Evolutionary conservation across 2,113 vertebrate species (phyloP), one percentile per base, ranked within the genome.

Genomic region (Antennarius striatus): DNA sequence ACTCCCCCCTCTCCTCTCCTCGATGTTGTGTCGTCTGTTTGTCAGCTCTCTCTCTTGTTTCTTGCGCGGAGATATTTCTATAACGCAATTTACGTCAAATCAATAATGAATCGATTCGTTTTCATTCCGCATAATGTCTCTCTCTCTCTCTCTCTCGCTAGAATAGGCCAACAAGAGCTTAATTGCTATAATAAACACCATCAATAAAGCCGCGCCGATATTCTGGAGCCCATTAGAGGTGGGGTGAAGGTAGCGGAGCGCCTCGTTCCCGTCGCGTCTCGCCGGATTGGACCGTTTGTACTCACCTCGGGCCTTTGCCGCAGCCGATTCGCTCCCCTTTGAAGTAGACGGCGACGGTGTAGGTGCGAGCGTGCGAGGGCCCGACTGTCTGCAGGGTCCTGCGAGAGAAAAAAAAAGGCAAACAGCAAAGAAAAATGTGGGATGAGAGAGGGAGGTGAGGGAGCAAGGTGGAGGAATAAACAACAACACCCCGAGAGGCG

Each of bases 351-450:
- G 98, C 98, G 15, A 99, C 98, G 0, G 97, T 99, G 87, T 99
- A 99, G 12, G 96, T 98, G 71, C 98, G 93, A 5, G 98, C 97
- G 63, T 99, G 96, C 5, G 97, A 99, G 0, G 98, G 98, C 4
- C 98, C 98, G 36, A 99, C 97, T 0, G 97, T 99, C 91, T 99
- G 98, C 77, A 99, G 91, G 45, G 97, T 99, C 90, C 98, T 99
- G 88, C 74, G 22, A 22, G 22, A 22, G n/a, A 22, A 22, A 22
- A 22, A 22, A 22, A 77, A 59, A 63, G n/a, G 14, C 39, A 82
- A 56, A 48, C 51, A 7, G 32, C 32, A 36, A 63, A 16, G 30
- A 46, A 11, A 52, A 12, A 72, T 43, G 48, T 8, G 13, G 32
- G n/a, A 53, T 53, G 58, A 45, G 36, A 46, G 32, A 7, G 3